Evolutionary conservation across 2,888 invertebrate genomes (phyloP).

Genomic region (Diadegma fenestrale): DNA sequence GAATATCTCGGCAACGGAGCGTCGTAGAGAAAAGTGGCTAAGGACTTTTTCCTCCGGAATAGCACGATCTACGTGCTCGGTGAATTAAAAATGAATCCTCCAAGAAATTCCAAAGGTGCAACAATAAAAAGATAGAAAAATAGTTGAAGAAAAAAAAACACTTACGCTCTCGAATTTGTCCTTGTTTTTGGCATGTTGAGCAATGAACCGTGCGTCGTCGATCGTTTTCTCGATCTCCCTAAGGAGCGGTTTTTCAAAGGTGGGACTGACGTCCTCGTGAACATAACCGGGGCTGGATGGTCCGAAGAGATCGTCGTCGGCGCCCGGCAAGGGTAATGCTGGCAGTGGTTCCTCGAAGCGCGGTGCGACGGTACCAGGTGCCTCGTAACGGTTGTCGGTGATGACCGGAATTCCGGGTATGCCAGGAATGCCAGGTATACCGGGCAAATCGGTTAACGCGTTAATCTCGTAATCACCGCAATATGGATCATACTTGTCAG

Average conservation of each 20-base stretch:
- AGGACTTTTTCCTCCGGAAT: not conserved
- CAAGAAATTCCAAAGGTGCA: not conserved
- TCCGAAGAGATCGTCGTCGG: conserved; percentile 94
- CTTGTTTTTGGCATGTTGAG: conserved; percentile 97
- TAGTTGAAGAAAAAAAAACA: conserved; percentile 75
- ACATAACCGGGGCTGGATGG: conserved; percentile 88
- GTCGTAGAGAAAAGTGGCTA: conserved; percentile 2
- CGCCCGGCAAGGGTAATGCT: conserved; percentile 90
- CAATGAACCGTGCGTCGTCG: conserved; percentile 96
- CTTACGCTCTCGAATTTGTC: conserved; percentile 97
- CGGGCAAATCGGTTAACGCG: conserved; percentile 66
- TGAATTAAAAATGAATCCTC: not conserved
- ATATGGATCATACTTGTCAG: conserved; percentile 89
- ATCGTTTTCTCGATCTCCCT: conserved; percentile 96
- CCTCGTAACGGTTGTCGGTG: conserved; percentile 79
- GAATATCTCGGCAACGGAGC: not conserved
- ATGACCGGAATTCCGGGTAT: conserved; percentile 67
- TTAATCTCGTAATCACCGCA: conserved; percentile 91
- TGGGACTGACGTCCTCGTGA: conserved; percentile 90
- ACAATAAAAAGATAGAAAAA: not conserved
- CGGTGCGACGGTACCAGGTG: conserved; percentile 86
- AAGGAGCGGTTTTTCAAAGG: conserved; percentile 92
- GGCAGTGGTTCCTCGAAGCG: conserved; percentile 89
- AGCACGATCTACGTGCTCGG: not conserved
- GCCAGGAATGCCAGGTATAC: conserved; percentile 60